A percentile compares a stretch with the other conserved stretches of the same genome.
phyloP scores from a whole-genome alignment of 2,797 vertebrate genomes.

The Brachyalestes nurse region DNA sequence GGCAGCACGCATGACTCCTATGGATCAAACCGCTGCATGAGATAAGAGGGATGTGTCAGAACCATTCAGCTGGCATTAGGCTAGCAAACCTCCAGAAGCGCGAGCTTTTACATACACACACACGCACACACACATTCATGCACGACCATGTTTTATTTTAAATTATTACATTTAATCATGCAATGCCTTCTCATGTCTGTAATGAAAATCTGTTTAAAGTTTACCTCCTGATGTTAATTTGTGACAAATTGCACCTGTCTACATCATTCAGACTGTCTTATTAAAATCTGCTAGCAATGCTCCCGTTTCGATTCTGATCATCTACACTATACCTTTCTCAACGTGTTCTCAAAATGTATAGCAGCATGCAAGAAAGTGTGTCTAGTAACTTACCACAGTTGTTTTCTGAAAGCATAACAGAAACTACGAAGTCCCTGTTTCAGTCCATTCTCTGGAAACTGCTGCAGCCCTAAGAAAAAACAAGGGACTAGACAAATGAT shows the following conservation, averaged over 20 bases:
- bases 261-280: constrained; percentile 1
- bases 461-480: not conserved
- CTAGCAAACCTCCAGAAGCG: not conserved
- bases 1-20: constrained; percentile 34
- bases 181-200: not conserved
- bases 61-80: not conserved
- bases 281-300: constrained; percentile 3
- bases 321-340: not conserved
- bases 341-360: not conserved
- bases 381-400: not conserved
- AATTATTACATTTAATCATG: not conserved
- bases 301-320: not conserved
- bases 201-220: not conserved
- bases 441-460: not conserved
- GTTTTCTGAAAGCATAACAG: constrained; percentile 4
- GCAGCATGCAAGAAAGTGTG: not conserved
- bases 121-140: not conserved
- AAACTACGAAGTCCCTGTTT: not conserved
- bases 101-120: not conserved
- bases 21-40: constrained; percentile 15
- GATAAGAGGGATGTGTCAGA: not conserved
- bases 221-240: not conserved
- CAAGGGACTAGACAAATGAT: not conserved
- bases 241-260: not conserved
- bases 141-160: not conserved